Evolutionary conservation across 2,888 invertebrate genomes (phyloP).

Genomic region (Hymenopus coronatus): DNA sequence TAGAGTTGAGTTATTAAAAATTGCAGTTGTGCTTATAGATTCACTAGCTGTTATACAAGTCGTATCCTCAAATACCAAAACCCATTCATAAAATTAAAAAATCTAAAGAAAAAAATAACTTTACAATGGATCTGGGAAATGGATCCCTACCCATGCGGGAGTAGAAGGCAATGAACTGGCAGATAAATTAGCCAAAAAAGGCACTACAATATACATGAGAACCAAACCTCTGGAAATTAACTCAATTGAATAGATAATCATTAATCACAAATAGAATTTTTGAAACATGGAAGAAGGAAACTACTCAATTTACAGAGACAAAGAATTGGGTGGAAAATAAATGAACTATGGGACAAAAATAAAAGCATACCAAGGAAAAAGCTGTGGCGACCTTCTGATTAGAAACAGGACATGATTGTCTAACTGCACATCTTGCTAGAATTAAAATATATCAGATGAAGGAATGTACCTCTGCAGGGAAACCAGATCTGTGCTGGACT

Average conservation of each 20-base stretch:
- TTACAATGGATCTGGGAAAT: too few relatives aligned
- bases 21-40: too few relatives aligned
- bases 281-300: neutral
- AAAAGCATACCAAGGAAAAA: too few relatives aligned
- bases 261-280: neutral
- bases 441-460: neutral
- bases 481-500: neutral
- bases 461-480: neutral
- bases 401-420: neutral
- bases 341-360: too few relatives aligned
- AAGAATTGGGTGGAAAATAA: neutral
- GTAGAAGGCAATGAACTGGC: neutral
- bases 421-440: neutral
- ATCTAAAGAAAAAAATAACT: neutral
- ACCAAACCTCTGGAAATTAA: neutral
- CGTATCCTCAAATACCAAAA: neutral
- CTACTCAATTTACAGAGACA: neutral
- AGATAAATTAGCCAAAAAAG: too few relatives aligned
- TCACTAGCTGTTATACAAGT: too few relatives aligned
- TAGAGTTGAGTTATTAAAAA: too few relatives aligned
- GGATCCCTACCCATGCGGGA: neutral
- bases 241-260: too few relatives aligned
- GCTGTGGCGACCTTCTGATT: neutral
- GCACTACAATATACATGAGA: neutral
- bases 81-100: constrained; percentile 23